Percentiles rank a stretch among this genome's conserved stretches.
These are phyloP conservation scores for Sminthopsis crassicaudata DNA, from an alignment of 2,113 vertebrate species.

Conservation along the genomic window DNA sequence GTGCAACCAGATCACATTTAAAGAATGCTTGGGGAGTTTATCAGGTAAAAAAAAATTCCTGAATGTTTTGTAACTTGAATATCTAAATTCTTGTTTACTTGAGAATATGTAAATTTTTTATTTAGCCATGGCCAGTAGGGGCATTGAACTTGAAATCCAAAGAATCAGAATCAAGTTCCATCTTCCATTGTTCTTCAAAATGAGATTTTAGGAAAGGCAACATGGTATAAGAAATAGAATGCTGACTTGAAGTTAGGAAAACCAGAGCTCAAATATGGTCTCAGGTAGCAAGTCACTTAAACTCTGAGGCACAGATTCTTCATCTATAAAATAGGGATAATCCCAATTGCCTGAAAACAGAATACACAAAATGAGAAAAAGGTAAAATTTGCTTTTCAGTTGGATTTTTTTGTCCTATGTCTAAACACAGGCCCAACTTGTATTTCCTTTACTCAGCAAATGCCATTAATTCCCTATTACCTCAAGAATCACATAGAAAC, in stretches of 20 bases:
- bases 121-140: not conserved
- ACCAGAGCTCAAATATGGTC: not conserved
- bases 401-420: no score
- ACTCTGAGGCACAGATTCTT: not conserved
- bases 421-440: no score
- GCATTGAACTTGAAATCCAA: not conserved
- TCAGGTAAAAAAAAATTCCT: not conserved
- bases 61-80: not conserved
- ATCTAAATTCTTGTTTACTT: not conserved
- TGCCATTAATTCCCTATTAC: no score
- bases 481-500: no score
- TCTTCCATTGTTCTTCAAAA: not conserved
- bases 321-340: not conserved
- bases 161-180: not conserved
- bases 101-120: not conserved
- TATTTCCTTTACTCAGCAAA: no score
- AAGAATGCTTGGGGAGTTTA: not conserved
- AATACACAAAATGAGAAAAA: not conserved
- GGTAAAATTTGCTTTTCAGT: no score
- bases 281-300: not conserved
- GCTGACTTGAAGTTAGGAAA: not conserved
- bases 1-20: not conserved
- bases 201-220: not conserved
- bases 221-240: not conserved
- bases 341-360: not conserved